Evolutionary conservation across 2,113 vertebrate species (phyloP).

Genomic region (Elachura formosa): DNA sequence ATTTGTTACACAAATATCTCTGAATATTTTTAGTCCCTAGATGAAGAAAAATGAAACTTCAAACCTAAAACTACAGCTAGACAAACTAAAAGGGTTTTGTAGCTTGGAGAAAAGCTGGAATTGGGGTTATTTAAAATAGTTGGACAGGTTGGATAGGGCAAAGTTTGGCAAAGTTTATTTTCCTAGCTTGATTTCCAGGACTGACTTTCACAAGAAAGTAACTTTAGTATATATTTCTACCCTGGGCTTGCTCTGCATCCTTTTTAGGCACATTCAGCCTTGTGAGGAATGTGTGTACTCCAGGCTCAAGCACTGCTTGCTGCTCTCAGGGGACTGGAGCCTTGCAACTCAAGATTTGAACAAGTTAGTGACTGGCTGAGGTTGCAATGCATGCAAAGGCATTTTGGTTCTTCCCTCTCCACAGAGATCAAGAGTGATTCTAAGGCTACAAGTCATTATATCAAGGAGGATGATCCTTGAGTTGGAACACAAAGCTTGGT

Average conservation of each 20-base stretch:
- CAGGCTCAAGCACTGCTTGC: neutral
- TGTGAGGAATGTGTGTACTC: conserved; percentile 32
- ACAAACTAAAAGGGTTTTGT: neutral
- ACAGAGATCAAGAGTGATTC: neutral
- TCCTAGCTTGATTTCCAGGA: conserved; percentile 23
- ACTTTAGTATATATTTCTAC: neutral
- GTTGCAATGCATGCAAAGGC: neutral
- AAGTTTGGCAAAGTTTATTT: conserved; percentile 19
- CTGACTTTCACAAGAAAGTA: neutral
- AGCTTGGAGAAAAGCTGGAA: neutral
- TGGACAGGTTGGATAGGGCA: neutral
- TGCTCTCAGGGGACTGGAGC: neutral
- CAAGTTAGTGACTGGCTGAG: neutral
- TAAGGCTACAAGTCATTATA: neutral
- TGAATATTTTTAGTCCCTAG: neutral
- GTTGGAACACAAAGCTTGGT: neutral
- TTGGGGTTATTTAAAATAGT: neutral
- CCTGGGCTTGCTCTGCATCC: conserved; percentile 29
- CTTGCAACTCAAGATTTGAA: neutral
- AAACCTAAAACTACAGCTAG: neutral
- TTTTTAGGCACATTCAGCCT: conserved; percentile 49
- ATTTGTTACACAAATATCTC: neutral
- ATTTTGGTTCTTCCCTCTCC: neutral
- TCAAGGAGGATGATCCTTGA: neutral
- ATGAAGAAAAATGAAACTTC: neutral